phyloP scores from a whole-genome alignment of 2,797 vertebrate genomes.

The Oreochromis mossambicus region DNA sequence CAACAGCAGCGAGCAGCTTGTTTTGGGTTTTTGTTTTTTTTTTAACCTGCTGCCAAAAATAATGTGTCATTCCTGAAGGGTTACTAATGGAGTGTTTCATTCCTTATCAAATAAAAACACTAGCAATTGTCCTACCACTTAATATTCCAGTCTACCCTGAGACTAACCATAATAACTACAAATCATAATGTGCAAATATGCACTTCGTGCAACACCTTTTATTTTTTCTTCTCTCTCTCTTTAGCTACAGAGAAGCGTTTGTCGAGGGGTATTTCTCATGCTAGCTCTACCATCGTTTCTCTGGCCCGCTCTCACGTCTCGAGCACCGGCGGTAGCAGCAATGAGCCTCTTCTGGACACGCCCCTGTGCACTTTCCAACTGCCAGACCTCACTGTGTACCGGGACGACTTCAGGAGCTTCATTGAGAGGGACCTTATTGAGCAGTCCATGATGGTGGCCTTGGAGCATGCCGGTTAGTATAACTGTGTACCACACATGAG shows the following conservation, averaged over 20 bases:
- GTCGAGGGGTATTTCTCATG: conserved; percentile 91
- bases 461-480: conserved; percentile 90
- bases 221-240: not conserved
- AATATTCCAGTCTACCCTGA: not conserved
- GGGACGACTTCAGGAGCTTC: conserved; percentile 92
- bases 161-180: not conserved
- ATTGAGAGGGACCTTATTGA: conserved; percentile 95
- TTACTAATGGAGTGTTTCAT: not conserved
- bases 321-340: conserved; percentile 75
- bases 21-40: too few relatives aligned
- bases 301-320: conserved; percentile 92
- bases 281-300: conserved; percentile 94
- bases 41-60: not conserved
- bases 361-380: conserved; percentile 97
- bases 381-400: conserved; percentile 92
- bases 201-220: not conserved
- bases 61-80: not conserved
- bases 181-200: not conserved
- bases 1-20: not conserved
- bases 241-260: conserved; percentile 86
- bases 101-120: not conserved
- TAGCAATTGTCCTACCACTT: accelerated
- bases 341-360: conserved; percentile 86
- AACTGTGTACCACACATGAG: not conserved
- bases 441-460: conserved; percentile 94